phyloP scores from a whole-genome alignment of 2,888 invertebrate genomes.

The Oscheius onirici region DNA sequence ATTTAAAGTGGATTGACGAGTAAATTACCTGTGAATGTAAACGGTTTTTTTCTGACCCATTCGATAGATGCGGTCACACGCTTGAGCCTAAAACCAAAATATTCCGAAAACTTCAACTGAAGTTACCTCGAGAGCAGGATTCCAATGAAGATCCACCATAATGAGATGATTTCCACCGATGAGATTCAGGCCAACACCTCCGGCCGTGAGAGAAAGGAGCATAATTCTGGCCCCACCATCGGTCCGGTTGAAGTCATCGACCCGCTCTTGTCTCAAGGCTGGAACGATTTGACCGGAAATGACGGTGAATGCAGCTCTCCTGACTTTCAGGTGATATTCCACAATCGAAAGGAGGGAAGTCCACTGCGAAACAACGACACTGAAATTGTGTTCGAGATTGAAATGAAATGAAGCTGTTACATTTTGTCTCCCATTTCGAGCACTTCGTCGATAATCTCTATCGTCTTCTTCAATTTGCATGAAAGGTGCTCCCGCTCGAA shows the following conservation, averaged over 20 bases:
- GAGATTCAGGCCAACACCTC: conserved; percentile 92
- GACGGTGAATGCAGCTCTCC: conserved; percentile 74
- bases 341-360: conserved; percentile 83
- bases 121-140: conserved; percentile 94
- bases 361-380: conserved; percentile 90
- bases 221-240: conserved; percentile 77
- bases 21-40: conserved; percentile 82
- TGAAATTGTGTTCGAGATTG: conserved; percentile 34
- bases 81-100: conserved; percentile 78
- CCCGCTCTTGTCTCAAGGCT: conserved; percentile 69
- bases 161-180: conserved; percentile 90
- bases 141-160: conserved; percentile 91
- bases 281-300: conserved; percentile 82
- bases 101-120: no score
- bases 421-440: conserved; percentile 45
- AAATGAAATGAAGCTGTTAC: conserved; percentile 30
- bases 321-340: conserved; percentile 76
- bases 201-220: conserved; percentile 88
- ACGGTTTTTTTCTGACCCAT: conserved; percentile 86
- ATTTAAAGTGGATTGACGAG: no score
- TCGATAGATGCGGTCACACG: conserved; percentile 90
- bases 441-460: conserved; percentile 41
- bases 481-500: conserved; percentile 44
- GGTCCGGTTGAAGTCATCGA: conserved; percentile 81
- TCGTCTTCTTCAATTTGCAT: conserved; percentile 37